Percentiles rank a stretch among this genome's conserved stretches.
Conservation (phyloP, 2,888 invertebrate species). For the Iphiclides podalirius region DNA sequence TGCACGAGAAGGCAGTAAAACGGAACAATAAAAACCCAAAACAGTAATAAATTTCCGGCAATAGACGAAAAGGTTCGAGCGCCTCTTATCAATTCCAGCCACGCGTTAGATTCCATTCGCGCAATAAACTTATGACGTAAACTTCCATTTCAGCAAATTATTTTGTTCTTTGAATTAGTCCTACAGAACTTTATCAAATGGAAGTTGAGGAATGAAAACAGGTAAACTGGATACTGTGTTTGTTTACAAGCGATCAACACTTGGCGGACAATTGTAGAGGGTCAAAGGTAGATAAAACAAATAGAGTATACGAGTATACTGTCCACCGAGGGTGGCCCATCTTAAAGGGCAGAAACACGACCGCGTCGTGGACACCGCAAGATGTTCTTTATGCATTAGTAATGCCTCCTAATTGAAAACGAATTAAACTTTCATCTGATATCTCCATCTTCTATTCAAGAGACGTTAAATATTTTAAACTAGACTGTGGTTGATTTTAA, state of each 20-base stretch:
- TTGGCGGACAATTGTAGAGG: conserved; percentile 72
- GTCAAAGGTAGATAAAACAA: conserved; percentile 73
- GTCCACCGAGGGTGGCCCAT: conserved; percentile 62
- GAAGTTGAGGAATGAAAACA: conserved; percentile 43
- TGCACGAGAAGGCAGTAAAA: conserved; percentile 78
- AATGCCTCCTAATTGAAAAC: conserved; percentile 72
- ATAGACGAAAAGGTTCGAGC: conserved; percentile 79
- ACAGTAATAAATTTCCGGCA: conserved; percentile 81
- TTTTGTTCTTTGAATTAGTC: background rate
- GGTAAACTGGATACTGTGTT: conserved; percentile 62
- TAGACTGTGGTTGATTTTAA: background rate
- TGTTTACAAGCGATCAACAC: conserved; percentile 78
- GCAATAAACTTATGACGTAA: conserved; percentile 75
- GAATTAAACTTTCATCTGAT: conserved; percentile 45
- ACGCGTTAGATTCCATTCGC: conserved; percentile 68
- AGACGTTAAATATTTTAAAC: background rate
- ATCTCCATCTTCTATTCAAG: background rate
- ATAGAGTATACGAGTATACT: conserved; percentile 60
- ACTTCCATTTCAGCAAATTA: conserved; percentile 33
- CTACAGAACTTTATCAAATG: conserved; percentile 29
- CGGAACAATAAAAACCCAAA: conserved; percentile 82
- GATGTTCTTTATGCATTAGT: conserved; percentile 73
- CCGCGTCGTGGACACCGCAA: conserved; percentile 54
- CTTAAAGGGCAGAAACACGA: conserved; percentile 69
- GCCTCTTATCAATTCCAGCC: conserved; percentile 78